Conservation (phyloP, 1,140 invertebrate species). For the Palaemon carinicauda region DNA sequence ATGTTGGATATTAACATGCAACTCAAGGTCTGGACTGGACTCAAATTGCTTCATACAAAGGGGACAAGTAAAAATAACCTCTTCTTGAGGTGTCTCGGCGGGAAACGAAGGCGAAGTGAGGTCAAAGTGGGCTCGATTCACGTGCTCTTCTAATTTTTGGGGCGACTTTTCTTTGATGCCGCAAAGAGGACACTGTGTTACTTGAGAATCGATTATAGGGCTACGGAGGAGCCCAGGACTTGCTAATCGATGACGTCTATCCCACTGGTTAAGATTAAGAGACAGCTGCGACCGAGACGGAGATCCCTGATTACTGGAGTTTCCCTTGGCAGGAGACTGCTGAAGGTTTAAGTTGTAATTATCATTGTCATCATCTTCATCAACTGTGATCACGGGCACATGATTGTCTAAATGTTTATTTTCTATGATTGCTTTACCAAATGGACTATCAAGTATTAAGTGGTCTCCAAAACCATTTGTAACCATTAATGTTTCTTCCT, state of each 20-base stretch:
- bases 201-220: not conserved
- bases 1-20: conserved; percentile 87
- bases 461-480: conserved; percentile 68
- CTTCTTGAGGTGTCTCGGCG: conserved; percentile 60
- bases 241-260: not conserved
- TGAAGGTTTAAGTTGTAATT: conserved; percentile 52
- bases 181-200: conserved; percentile 79
- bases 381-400: conserved; percentile 46
- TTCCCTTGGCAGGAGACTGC: conserved; percentile 22
- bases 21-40: conserved; percentile 78
- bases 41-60: conserved; percentile 78
- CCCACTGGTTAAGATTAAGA: conserved; percentile 68
- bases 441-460: conserved; percentile 61
- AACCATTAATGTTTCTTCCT: conserved; percentile 68
- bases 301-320: conserved; percentile 64
- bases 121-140: conserved; percentile 85
- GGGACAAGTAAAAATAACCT: conserved; percentile 70
- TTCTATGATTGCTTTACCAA: not conserved
- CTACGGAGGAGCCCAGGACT: not conserved
- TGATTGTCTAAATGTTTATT: conserved; percentile 40
- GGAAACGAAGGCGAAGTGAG: conserved; percentile 78
- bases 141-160: conserved; percentile 80
- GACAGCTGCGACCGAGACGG: conserved; percentile 72
- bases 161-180: conserved; percentile 79
- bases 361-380: conserved; percentile 37